Conservation (phyloP, 1,140 invertebrate genomes). For the Temnothorax curvispinosus region DNA sequence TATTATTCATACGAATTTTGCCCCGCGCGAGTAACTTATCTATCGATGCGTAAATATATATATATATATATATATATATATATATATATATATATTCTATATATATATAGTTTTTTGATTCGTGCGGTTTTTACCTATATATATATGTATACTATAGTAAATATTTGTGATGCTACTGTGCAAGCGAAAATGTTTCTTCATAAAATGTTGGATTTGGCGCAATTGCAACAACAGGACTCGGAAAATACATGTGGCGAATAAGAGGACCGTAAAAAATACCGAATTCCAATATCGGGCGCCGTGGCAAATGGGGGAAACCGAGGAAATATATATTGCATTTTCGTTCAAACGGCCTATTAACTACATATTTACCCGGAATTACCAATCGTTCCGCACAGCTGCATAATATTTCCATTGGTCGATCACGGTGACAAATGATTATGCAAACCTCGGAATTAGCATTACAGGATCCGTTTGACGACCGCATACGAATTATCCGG, state of each 20-base stretch:
- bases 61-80: not conserved
- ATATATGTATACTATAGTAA: not conserved
- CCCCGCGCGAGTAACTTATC: no score
- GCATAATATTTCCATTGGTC: constrained; percentile 37
- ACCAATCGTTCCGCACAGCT: not conserved
- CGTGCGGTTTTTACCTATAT: not conserved
- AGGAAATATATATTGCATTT: not conserved
- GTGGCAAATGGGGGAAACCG: not conserved
- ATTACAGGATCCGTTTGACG: not conserved
- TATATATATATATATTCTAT: not conserved
- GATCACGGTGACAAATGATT: constrained; percentile 6
- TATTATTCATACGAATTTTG: constrained; percentile 4
- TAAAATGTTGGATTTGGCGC: constrained; percentile 28
- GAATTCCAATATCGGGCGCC: not conserved
- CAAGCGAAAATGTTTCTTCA: not conserved
- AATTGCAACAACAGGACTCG: not conserved
- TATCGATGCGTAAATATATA: not conserved
- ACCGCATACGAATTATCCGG: constrained; percentile 1
- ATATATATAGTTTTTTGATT: not conserved
- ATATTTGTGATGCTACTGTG: constrained; percentile 9
- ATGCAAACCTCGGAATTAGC: constrained; percentile 8
- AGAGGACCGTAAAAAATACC: constrained; percentile 30
- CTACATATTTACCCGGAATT: constrained; percentile 16
- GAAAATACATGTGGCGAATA: not conserved
- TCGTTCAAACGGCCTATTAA: constrained; percentile 12